Percentiles rank a stretch among this genome's conserved stretches.
Conservation (phyloP, 2,888 invertebrate genomes). For the Fissipunctia ypsillon region DNA sequence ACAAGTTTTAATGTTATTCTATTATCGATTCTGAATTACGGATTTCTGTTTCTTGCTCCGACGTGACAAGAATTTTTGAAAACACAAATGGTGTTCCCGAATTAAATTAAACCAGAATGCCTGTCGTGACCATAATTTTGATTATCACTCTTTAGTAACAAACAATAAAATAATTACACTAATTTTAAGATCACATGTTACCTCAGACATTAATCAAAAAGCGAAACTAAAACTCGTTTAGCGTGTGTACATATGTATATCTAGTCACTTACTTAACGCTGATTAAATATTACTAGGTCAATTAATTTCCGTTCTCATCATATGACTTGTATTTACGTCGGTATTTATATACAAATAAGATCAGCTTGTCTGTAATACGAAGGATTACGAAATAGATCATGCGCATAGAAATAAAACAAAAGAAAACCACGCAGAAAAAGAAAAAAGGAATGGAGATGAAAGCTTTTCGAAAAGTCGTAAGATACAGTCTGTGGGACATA, state of each 20-base stretch:
- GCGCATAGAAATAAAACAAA: conserved; percentile 36
- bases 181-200: conserved; percentile 35
- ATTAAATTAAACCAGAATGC: not conserved
- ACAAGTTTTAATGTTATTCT: conserved; percentile 59
- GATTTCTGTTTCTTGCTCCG: conserved; percentile 19
- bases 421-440: not conserved
- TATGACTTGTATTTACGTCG: conserved; percentile 55
- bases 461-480: conserved; percentile 37
- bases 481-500: conserved; percentile 48
- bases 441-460: conserved; percentile 44
- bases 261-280: conserved; percentile 65
- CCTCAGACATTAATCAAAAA: conserved; percentile 62
- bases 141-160: not conserved
- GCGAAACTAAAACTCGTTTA: conserved; percentile 73
- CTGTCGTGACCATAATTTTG: not conserved
- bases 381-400: conserved; percentile 22
- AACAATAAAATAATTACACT: conserved; percentile 28
- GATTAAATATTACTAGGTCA: conserved; percentile 81
- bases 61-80: conserved; percentile 31
- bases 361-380: conserved; percentile 10
- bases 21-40: conserved; percentile 47
- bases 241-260: conserved; percentile 62
- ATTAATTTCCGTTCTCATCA: conserved; percentile 79
- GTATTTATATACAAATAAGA: conserved; percentile 38
- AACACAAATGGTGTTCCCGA: conserved; percentile 11